These are phyloP conservation scores for Batillaria attramentaria DNA, from an alignment of 1,140 invertebrate genomes.

Conservation along the genomic window DNA sequence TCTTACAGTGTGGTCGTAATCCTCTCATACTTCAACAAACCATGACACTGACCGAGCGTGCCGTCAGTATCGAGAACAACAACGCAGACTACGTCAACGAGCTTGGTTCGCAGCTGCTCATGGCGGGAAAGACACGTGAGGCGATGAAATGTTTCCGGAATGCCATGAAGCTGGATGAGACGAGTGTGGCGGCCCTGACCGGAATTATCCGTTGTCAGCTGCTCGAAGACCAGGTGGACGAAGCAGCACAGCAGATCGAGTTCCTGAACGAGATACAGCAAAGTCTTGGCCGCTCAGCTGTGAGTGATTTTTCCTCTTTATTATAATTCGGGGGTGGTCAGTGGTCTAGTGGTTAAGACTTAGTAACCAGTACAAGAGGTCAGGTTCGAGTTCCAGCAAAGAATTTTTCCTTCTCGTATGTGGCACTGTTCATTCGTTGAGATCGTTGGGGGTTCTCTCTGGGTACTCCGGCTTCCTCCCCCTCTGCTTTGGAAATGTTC, in stretches of 20 bases:
- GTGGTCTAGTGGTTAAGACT: no score
- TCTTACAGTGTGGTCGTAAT: constrained; percentile 80
- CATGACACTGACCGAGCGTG: constrained; percentile 82
- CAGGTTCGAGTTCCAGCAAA: no score
- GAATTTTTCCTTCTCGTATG: no score
- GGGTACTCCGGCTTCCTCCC: no score
- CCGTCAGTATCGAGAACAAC: constrained; percentile 80
- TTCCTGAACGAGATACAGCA: constrained; percentile 88
- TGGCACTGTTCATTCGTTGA: no score
- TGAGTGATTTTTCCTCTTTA: constrained; percentile 70
- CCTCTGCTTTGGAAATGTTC: no score
- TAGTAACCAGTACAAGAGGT: no score
- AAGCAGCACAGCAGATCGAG: constrained; percentile 88
- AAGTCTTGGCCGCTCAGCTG: constrained; percentile 73
- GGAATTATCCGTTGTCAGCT: constrained; percentile 89
- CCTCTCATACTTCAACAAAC: constrained; percentile 81
- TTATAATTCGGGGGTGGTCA: no score
- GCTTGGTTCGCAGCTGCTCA: constrained; percentile 84
- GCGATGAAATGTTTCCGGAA: constrained; percentile 85
- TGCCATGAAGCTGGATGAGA: constrained; percentile 87
- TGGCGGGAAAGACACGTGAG: constrained; percentile 82
- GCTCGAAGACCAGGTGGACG: constrained; percentile 74
- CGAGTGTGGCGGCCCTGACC: constrained; percentile 82
- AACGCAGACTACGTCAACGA: constrained; percentile 83
- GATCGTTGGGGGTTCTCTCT: no score